Percentiles rank a stretch among this genome's conserved stretches.
Conservation (phyloP, 2,888 invertebrate species). For the Clusia tigrina region DNA sequence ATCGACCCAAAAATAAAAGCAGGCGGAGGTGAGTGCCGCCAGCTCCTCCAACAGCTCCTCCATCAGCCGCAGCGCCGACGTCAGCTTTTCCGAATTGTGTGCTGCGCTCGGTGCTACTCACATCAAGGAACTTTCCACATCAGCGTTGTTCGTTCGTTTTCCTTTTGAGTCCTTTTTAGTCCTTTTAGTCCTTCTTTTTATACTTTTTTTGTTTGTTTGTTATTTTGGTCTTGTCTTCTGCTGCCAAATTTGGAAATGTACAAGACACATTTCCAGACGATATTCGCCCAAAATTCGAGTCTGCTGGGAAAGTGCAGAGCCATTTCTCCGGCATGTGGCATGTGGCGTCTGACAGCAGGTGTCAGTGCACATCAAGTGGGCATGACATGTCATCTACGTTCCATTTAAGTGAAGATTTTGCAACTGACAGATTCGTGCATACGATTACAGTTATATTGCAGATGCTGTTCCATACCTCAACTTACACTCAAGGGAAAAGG, state of each 20-base stretch:
- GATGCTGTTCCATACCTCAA: too few relatives aligned
- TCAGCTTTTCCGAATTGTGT: background rate
- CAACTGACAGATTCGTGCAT: too few relatives aligned
- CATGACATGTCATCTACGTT: conserved; percentile 7
- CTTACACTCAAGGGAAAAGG: too few relatives aligned
- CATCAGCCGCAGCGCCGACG: background rate
- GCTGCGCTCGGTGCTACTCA: too few relatives aligned
- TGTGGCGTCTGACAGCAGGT: conserved; percentile 18
- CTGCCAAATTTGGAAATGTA: background rate
- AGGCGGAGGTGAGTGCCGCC: background rate
- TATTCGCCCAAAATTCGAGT: background rate
- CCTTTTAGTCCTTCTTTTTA: background rate
- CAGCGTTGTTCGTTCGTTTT: too few relatives aligned
- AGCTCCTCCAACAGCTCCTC: too few relatives aligned
- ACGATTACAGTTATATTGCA: too few relatives aligned
- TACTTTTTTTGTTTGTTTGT: background rate
- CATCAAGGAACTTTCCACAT: background rate
- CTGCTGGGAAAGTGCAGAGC: background rate
- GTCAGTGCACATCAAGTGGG: conserved; percentile 13
- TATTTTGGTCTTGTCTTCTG: background rate
- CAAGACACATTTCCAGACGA: background rate
- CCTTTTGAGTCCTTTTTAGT: background rate
- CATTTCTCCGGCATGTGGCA: background rate
- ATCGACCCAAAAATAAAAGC: conserved; percentile 4
- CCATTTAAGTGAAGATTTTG: too few relatives aligned